A percentile compares a stretch with the other conserved stretches of the same genome.
Conservation (phyloP, 2,113 vertebrate species). For the Micronisus gabar region DNA sequence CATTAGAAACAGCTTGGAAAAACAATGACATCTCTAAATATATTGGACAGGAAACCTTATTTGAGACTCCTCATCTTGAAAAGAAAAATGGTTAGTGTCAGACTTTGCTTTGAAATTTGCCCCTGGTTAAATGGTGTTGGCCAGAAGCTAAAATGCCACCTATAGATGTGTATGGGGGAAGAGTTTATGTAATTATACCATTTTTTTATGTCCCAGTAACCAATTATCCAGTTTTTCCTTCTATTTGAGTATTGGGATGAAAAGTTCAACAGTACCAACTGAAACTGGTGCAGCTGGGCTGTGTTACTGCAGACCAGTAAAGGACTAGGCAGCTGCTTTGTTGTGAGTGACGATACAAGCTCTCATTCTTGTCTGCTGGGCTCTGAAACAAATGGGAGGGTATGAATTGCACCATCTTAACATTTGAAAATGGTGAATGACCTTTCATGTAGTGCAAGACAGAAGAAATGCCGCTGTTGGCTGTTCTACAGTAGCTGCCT, state of each 20-base stretch:
- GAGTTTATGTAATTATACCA: not conserved
- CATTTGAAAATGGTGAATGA: not conserved
- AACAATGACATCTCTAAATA: not conserved
- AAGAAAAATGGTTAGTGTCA: not conserved
- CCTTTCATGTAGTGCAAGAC: not conserved
- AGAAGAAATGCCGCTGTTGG: too few species aligned
- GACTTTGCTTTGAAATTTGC: not conserved
- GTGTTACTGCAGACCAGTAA: not conserved
- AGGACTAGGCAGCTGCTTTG: not conserved
- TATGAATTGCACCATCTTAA: too few species aligned
- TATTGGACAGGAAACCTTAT: not conserved
- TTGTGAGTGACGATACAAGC: not conserved
- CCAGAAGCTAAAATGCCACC: not conserved
- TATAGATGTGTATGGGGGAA: not conserved
- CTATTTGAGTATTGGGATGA: not conserved
- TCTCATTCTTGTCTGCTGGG: not conserved
- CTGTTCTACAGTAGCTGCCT: not conserved
- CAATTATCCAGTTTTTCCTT: not conserved
- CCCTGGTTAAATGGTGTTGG: not conserved
- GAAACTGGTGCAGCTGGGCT: not conserved
- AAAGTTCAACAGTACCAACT: not conserved
- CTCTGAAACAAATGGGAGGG: not conserved
- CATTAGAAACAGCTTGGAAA: not conserved
- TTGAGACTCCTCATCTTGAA: not conserved
- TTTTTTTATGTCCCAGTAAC: not conserved